Evolutionary conservation across 1,140 invertebrate species (phyloP).

Genomic region (Piezodorus guildinii): DNA sequence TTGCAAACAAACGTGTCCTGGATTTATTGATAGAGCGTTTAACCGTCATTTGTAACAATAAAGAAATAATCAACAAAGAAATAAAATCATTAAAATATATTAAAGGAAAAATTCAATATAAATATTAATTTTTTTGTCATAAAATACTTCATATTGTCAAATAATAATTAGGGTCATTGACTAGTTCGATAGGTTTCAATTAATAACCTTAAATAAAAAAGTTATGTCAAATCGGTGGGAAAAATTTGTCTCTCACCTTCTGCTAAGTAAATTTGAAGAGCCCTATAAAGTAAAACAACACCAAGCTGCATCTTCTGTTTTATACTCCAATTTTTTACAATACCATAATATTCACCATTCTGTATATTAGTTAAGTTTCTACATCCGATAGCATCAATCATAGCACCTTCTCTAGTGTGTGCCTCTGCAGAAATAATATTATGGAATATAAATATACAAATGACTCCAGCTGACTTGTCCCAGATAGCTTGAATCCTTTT

Average conservation of each 20-base stretch:
- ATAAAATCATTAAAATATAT: too few species aligned
- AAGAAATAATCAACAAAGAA: too few species aligned
- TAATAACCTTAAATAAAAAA: neutral
- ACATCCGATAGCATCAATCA: constrained; percentile 77
- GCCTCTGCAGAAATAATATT: constrained; percentile 85
- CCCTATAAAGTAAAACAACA: constrained; percentile 68
- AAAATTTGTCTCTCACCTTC: constrained; percentile 74
- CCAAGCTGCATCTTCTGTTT: constrained; percentile 62
- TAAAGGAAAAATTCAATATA: too few species aligned
- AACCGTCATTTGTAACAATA: too few species aligned
- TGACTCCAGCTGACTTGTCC: constrained; percentile 65
- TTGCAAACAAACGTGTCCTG: too few species aligned
- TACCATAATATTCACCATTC: constrained; percentile 72
- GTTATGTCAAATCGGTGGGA: constrained; percentile 41
- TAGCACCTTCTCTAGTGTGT: constrained; percentile 82
- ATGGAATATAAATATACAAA: constrained; percentile 84
- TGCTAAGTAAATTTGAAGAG: constrained; percentile 69
- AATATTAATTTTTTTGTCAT: too few species aligned
- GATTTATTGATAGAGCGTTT: too few species aligned
- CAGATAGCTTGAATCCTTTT: constrained; percentile 78
- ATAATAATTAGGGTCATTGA: too few species aligned
- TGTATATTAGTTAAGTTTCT: constrained; percentile 70
- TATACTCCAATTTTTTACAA: constrained; percentile 55
- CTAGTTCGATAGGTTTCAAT: too few species aligned
- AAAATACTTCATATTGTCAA: too few species aligned